A percentile compares a stretch with the other conserved stretches of the same genome.
phyloP scores from a whole-genome alignment of 2,797 vertebrate species.

The Syngnathus acus region DNA sequence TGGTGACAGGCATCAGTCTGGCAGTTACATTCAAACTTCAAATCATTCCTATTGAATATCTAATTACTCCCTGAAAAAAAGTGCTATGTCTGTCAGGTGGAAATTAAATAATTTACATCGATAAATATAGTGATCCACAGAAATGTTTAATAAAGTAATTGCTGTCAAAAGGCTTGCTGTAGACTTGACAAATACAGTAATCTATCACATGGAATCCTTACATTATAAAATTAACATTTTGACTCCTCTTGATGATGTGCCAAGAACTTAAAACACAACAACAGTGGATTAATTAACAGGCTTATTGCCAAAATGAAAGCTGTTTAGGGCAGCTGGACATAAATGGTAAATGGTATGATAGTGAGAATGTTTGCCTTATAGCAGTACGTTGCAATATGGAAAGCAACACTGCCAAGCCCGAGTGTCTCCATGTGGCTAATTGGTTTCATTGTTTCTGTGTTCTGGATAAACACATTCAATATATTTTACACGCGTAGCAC shows the following conservation, averaged over 20 bases:
- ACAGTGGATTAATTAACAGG: slow-evolving; percentile 51
- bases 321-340: background rate
- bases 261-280: slow-evolving; percentile 25
- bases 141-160: slow-evolving; percentile 63
- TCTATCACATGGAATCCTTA: slow-evolving; percentile 49
- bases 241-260: slow-evolving; percentile 36
- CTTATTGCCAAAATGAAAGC: slow-evolving; percentile 26
- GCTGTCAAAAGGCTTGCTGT: slow-evolving; percentile 53
- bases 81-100: slow-evolving; percentile 19
- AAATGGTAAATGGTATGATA: background rate
- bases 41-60: background rate
- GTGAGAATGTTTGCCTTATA: background rate
- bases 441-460: background rate
- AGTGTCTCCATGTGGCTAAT: background rate
- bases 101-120: slow-evolving; percentile 41
- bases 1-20: background rate
- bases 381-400: background rate
- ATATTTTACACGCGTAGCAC: background rate
- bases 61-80: background rate
- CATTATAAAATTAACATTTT: slow-evolving; percentile 53
- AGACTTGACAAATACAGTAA: slow-evolving; percentile 36
- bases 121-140: slow-evolving; percentile 43
- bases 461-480: background rate
- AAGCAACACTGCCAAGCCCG: background rate
- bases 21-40: background rate